Conservation (phyloP, 2,113 vertebrate genomes). For the Calyptomena viridis region DNA sequence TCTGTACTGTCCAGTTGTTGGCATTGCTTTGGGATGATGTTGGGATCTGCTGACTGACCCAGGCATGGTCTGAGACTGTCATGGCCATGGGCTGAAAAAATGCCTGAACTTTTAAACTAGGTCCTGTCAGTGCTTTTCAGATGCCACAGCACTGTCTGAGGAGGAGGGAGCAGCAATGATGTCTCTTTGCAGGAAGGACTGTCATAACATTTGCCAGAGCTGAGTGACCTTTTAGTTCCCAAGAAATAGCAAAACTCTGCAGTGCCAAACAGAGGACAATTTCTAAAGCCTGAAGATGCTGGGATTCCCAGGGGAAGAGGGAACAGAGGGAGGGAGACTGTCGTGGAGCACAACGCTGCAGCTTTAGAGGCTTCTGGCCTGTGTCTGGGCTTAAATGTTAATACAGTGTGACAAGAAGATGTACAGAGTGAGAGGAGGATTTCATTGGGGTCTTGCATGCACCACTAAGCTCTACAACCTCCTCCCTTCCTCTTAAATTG, state of each 20-base stretch:
- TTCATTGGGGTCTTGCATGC: neutral
- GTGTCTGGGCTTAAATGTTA: neutral
- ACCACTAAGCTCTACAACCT: neutral
- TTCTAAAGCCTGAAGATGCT: neutral
- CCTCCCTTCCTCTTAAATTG: neutral
- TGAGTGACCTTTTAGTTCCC: neutral
- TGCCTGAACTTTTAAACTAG: neutral
- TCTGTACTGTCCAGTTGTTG: neutral
- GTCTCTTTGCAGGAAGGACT: neutral
- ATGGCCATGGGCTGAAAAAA: neutral
- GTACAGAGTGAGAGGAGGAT: neutral
- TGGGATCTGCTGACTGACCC: neutral
- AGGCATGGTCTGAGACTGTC: neutral
- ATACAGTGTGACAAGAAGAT: neutral
- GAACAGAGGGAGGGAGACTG: neutral
- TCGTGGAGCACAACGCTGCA: neutral
- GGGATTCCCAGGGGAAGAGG: neutral
- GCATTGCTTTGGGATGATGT: neutral
- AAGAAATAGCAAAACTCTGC: neutral
- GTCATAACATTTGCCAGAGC: neutral
- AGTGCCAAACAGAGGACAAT: neutral
- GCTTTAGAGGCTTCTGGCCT: neutral
- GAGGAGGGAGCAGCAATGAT: neutral
- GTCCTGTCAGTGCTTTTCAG: neutral
- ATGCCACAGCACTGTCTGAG: neutral